Evolutionary conservation across 2,797 vertebrate genomes (phyloP), one percentile per base, ranked within the genome.

Genomic region (Salmo trutta): DNA sequence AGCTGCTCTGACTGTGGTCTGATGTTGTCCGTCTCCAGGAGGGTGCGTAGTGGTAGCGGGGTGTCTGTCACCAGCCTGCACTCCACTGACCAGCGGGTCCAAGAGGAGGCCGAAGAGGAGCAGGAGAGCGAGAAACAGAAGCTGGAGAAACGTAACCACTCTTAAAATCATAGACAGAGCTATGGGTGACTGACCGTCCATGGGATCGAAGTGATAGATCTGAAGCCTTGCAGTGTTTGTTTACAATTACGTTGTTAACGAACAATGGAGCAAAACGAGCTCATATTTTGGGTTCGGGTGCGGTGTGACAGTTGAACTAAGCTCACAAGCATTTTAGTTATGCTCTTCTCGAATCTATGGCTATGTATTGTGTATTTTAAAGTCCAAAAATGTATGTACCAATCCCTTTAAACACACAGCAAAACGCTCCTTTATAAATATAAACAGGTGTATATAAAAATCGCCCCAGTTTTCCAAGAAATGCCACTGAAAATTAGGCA

Each of bases 41-140:
- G 98, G 76, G 96, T 97, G 62, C 95, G 97, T 21, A 99, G 98
- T 53, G 97, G 98, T 87, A 99, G 98, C 77, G 96, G 95, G 0
- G 84, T 96, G 47, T 94, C 95, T 31, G 73, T 91, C 59, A 87
- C 91, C 76, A 95, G 94, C 29, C 90, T 97, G 64, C 93, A 95
- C 68, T 95, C 95, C 6, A 80, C 83, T 74, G 98, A 99, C 88
- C 96, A 95, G 87, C 94, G 95, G 56, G 95, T 96, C 1, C 96
- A 95, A 80, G 98, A 99, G 79, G 97, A 98, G 79, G 79, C 65
- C 0, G 86, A 96, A 86, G 98, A 99, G 82, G 98, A 99, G 24
- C 12, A 73, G 0, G 93, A 94, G 79, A 16, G 78, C 89, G 3
- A 96, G 59, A 64, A 99, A 1, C 98, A 96, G 90, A 99, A 96